Base-by-base conservation (phyloP, 2,797 vertebrate species). In the Myripristis jacobus region DNA sequence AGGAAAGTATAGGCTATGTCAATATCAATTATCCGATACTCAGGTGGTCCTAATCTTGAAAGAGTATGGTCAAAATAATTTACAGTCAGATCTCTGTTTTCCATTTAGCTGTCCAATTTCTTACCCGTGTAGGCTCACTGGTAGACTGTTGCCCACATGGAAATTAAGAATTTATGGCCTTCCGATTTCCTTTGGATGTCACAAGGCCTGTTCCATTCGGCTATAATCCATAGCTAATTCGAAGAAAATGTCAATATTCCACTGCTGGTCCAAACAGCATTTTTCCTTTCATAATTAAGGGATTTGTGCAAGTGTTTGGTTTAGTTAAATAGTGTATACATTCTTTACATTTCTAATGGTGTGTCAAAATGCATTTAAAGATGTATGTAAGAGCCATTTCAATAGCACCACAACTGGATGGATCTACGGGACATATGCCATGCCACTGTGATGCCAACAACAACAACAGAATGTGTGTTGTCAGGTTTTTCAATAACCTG, bases 1-100 rank as follows among this genome's bases (percentile, higher is more conserved):
- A 31, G 4, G 4, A 47, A 19, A 19, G 25, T 52, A n/a, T 52
- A n/a, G 25, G 50, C 24, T 27, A 52, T 52, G 16, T 3, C 25
- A 18, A 7, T 60, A 63, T 52, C 50, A 87, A 82, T 86, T 80
- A 77, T 67, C 70, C 70, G 66, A 41, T 70, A 46, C 38, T 79
- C 24, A 70, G 18, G 19, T 55, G 15, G 53, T 50, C 61, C 27
- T 46, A 55, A 73, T 74, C 43, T 53, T 38, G 22, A 34, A 74
- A 54, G 19, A 77, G 73, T 50, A 57, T 27, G 31, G n/a, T 78
- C 55, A 51, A n/a, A 76, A 81, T 48, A 69, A 58, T 64, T 73
- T 43, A 57, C 1, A 77, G n/a, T 51, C 55, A 57, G 78, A 60
- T 57, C 19, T 11, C 41, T 48, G 3, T 53, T 65, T 24, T 77